A percentile compares a stretch with the other conserved stretches of the same genome.
Conservation (phyloP, 2,797 vertebrate species). For the Nannoperca australis region DNA sequence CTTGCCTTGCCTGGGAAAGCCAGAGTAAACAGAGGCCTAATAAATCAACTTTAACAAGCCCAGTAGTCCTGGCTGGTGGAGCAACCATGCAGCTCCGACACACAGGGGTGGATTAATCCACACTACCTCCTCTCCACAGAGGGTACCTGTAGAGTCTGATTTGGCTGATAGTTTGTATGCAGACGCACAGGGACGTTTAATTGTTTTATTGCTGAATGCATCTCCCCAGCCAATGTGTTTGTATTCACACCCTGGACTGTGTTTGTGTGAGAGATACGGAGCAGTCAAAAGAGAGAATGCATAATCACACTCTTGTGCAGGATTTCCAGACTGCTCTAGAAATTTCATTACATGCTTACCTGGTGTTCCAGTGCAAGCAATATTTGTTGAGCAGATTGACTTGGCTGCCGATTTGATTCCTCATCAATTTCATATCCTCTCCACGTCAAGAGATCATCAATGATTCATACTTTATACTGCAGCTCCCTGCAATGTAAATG, state of each 20-base stretch:
- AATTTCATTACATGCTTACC: slow-evolving; percentile 84
- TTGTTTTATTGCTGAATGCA: slow-evolving; percentile 81
- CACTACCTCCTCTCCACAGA: slow-evolving; percentile 75
- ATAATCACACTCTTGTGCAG: slow-evolving; percentile 78
- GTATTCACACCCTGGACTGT: slow-evolving; percentile 68
- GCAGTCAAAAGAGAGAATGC: slow-evolving; percentile 71
- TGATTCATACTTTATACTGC: slow-evolving; percentile 76
- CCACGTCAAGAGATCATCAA: slow-evolving; percentile 76
- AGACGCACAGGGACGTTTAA: slow-evolving; percentile 81
- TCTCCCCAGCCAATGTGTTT: slow-evolving; percentile 72
- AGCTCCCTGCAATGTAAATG: slow-evolving; percentile 70
- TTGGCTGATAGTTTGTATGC: slow-evolving; percentile 83
- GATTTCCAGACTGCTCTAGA: slow-evolving; percentile 71
- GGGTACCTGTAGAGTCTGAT: slow-evolving; percentile 84
- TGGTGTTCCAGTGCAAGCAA: slow-evolving; percentile 75
- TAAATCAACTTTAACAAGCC: slow-evolving; percentile 90
- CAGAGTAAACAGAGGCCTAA: slow-evolving; percentile 86
- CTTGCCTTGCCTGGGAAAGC: slow-evolving; percentile 86
- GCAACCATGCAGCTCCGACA: slow-evolving; percentile 78
- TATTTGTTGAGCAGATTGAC: slow-evolving; percentile 79
- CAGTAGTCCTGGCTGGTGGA: slow-evolving; percentile 73
- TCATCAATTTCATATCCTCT: slow-evolving; percentile 79
- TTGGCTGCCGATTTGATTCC: slow-evolving; percentile 76
- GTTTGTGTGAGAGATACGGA: slow-evolving; percentile 70
- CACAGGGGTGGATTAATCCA: slow-evolving; percentile 81